phyloP scores from a whole-genome alignment of 2,888 invertebrate genomes.

The Serripes groenlandicus region DNA sequence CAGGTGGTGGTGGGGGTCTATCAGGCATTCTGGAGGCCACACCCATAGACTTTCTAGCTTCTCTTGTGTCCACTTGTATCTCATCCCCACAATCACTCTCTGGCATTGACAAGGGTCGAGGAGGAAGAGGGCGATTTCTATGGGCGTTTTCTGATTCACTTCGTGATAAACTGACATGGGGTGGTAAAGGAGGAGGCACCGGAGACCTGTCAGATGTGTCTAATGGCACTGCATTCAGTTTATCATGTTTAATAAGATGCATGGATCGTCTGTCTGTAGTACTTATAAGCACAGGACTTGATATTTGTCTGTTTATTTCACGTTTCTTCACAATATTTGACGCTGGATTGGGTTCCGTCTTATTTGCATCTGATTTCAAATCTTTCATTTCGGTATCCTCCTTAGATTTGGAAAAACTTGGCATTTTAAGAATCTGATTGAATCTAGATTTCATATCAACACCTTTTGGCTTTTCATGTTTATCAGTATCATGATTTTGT shows the following conservation, averaged over 20 bases:
- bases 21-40: slow-evolving; percentile 59
- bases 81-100: slow-evolving; percentile 59
- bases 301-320: slow-evolving; percentile 78
- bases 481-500: neutral
- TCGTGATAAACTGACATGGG: slow-evolving; percentile 57
- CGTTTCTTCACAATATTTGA: slow-evolving; percentile 72
- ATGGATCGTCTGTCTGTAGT: slow-evolving; percentile 81
- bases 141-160: slow-evolving; percentile 55
- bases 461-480: slow-evolving; percentile 10
- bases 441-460: slow-evolving; percentile 56
- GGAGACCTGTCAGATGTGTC: slow-evolving; percentile 12
- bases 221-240: slow-evolving; percentile 35
- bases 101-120: slow-evolving; percentile 71
- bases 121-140: slow-evolving; percentile 61
- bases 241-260: slow-evolving; percentile 70
- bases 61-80: slow-evolving; percentile 3
- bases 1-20: slow-evolving; percentile 64
- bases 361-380: slow-evolving; percentile 28
- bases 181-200: slow-evolving; percentile 63
- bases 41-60: slow-evolving; percentile 63
- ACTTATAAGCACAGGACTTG: slow-evolving; percentile 79
- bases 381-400: slow-evolving; percentile 20
- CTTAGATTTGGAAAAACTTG: slow-evolving; percentile 45
- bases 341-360: slow-evolving; percentile 32
- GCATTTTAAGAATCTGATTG: slow-evolving; percentile 56